phyloP scores from a whole-genome alignment of 2,888 invertebrate species.

The Drosophila histrio region DNA sequence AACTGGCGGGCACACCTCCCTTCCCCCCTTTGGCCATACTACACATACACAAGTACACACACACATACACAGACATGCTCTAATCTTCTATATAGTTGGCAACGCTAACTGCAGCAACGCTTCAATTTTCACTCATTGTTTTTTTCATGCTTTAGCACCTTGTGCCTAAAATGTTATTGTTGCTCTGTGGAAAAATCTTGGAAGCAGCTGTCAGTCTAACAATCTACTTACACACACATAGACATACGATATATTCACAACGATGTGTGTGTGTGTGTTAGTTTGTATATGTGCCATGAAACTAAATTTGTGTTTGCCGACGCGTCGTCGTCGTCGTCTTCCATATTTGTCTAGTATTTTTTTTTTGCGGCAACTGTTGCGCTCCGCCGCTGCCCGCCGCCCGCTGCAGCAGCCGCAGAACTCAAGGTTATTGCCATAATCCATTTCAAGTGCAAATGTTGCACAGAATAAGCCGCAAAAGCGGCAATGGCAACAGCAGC shows the following conservation, averaged over 20 bases:
- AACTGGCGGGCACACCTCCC: slow-evolving; percentile 44
- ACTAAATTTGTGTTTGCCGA: slow-evolving; percentile 68
- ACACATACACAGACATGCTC: background rate
- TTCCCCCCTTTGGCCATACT: background rate
- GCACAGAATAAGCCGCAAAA: slow-evolving; percentile 60
- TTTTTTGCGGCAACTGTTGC: slow-evolving; percentile 72
- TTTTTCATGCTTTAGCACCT: slow-evolving; percentile 32
- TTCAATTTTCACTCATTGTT: slow-evolving; percentile 35
- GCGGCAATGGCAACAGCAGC: slow-evolving; percentile 31
- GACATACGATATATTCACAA: background rate
- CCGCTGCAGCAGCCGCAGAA: slow-evolving; percentile 61
- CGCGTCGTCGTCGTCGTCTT: slow-evolving; percentile 38
- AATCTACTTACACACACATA: background rate
- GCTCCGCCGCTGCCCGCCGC: slow-evolving; percentile 31
- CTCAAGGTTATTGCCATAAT: slow-evolving; percentile 82
- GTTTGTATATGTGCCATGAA: slow-evolving; percentile 39
- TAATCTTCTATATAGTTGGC: background rate
- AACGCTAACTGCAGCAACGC: slow-evolving; percentile 13
- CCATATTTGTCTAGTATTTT: slow-evolving; percentile 66
- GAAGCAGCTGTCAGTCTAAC: slow-evolving; percentile 42
- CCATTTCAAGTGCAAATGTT: slow-evolving; percentile 79
- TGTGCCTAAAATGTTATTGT: slow-evolving; percentile 40
- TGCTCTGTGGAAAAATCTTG: slow-evolving; percentile 47
- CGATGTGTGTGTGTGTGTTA: slow-evolving; percentile 11
- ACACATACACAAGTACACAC: background rate